A percentile compares a stretch with the other conserved stretches of the same genome.
Conservation (phyloP, 2,113 vertebrate genomes). For the Pelecanus crispus region DNA sequence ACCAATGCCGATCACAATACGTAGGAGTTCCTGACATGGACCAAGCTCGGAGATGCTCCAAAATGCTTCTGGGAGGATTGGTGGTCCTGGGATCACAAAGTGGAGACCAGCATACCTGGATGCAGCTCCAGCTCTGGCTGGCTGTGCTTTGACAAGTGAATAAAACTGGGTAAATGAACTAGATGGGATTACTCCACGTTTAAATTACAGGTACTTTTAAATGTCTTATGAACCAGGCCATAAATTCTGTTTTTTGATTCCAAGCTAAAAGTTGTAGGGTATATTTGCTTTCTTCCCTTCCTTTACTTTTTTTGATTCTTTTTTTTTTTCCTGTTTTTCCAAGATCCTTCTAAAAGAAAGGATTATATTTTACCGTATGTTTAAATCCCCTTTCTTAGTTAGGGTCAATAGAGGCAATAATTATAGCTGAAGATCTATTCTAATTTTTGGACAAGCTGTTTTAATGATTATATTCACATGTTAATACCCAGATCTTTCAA, state of each 20-base stretch:
- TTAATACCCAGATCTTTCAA: background rate
- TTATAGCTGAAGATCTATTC: background rate
- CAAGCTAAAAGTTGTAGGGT: background rate
- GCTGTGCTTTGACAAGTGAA: background rate
- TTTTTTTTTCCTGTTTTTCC: background rate
- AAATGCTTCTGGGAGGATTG: background rate
- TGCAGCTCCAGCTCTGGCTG: background rate
- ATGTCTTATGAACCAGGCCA: background rate
- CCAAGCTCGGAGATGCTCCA: background rate
- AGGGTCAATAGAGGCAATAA: background rate
- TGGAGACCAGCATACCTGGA: background rate
- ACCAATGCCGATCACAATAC: too few species aligned
- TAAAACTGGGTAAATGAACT: background rate
- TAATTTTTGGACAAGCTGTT: background rate
- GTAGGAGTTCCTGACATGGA: rapidly evolving
- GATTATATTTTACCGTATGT: background rate
- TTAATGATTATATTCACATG: background rate
- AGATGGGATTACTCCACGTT: background rate
- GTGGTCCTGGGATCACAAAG: background rate
- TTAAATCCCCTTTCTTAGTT: background rate
- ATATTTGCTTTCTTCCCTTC: background rate
- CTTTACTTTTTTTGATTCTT: too few species aligned
- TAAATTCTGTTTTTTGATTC: background rate
- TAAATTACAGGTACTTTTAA: background rate
- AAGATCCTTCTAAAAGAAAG: background rate